These are phyloP conservation scores for Chaenocephalus aceratus DNA, from an alignment of 2,113 vertebrate genomes.

Conservation along the genomic window DNA sequence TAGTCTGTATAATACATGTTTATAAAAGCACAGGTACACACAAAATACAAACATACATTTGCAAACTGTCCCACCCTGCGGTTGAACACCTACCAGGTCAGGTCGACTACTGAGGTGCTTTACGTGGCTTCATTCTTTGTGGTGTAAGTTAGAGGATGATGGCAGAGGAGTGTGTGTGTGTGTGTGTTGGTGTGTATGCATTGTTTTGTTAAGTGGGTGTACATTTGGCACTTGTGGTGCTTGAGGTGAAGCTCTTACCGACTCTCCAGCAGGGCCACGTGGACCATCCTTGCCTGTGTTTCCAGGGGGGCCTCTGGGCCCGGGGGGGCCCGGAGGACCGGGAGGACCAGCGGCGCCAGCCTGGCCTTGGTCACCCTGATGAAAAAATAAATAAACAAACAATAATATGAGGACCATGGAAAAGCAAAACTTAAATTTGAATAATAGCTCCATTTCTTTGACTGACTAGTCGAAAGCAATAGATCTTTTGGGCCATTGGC, in stretches of 20 bases:
- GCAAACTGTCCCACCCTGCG: conserved; percentile 23
- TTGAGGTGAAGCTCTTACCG: conserved; percentile 83
- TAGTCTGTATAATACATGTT: conserved; percentile 4
- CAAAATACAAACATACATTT: conserved; percentile 9
- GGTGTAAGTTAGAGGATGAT: conserved; percentile 28
- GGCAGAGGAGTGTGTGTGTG: conserved; percentile 15
- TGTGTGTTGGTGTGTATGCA: conserved; percentile 2
- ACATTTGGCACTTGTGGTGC: neutral
- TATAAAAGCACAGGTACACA: conserved; percentile 28
- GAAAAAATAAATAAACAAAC: conserved; percentile 25
- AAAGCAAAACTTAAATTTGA: neutral
- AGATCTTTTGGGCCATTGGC: neutral
- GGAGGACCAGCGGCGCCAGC: conserved; percentile 90
- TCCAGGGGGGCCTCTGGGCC: conserved; percentile 92
- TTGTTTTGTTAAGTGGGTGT: neutral
- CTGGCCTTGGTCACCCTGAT: conserved; percentile 93
- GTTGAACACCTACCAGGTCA: conserved; percentile 24
- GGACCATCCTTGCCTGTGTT: conserved; percentile 95
- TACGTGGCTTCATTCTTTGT: conserved; percentile 25
- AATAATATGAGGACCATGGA: neutral
- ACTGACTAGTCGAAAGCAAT: neutral
- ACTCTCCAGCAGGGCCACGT: conserved; percentile 87
- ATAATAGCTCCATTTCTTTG: neutral
- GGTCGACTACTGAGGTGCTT: conserved; percentile 42
- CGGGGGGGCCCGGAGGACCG: conserved; percentile 91